A percentile compares a stretch with the other conserved stretches of the same genome.
These are phyloP conservation scores for Hyperoplus immaculatus DNA, from an alignment of 2,797 vertebrate genomes.

Conservation along the genomic window DNA sequence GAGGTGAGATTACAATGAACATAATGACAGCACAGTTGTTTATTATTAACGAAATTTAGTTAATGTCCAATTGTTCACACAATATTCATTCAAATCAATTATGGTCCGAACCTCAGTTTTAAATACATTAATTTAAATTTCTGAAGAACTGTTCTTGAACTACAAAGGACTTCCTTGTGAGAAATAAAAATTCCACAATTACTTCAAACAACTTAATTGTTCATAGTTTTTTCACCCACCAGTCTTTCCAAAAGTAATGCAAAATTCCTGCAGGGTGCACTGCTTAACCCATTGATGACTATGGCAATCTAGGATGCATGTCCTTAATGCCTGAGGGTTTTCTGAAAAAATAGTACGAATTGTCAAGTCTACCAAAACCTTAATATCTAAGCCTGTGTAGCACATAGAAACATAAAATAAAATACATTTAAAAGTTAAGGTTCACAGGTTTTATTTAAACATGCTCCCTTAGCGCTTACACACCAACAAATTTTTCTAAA, in stretches of 20 bases:
- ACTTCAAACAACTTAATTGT: slow-evolving; percentile 53
- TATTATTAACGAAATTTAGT: too few relatives aligned
- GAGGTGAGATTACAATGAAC: slow-evolving; percentile 4
- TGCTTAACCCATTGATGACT: too few relatives aligned
- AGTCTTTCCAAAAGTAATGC: slow-evolving; percentile 49
- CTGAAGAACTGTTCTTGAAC: not conserved
- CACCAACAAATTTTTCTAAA: too few relatives aligned
- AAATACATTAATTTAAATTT: slow-evolving; percentile 11
- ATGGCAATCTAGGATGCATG: too few relatives aligned
- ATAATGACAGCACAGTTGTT: not conserved
- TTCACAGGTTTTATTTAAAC: too few relatives aligned
- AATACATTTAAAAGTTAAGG: too few relatives aligned
- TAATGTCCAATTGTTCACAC: not conserved
- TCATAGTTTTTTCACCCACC: slow-evolving; percentile 21
- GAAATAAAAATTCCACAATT: not conserved
- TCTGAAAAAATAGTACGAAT: too few relatives aligned
- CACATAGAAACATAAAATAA: too few relatives aligned
- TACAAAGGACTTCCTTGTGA: not conserved
- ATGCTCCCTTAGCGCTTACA: too few relatives aligned
- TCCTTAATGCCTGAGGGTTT: too few relatives aligned
- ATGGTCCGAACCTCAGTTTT: not conserved
- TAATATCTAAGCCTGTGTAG: too few relatives aligned
- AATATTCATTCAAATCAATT: not conserved
- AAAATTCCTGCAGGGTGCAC: slow-evolving; percentile 63
- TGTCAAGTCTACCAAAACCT: too few relatives aligned